These are phyloP conservation scores for Furnarius figulus DNA, from an alignment of 2,113 vertebrate genomes.

Conservation along the genomic window DNA sequence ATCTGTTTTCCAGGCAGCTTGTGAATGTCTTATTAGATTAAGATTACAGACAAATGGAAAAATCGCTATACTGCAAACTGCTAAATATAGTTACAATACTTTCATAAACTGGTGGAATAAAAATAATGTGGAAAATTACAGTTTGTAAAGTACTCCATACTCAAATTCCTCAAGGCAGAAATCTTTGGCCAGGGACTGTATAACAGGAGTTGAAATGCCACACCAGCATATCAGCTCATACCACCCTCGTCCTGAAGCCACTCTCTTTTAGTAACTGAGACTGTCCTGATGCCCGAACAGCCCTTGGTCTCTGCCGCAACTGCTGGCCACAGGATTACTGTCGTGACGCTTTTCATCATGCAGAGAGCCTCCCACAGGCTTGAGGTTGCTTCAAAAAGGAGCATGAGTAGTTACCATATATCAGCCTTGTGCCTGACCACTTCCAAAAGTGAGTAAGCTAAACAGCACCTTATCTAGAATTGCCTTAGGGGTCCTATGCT, in stretches of 20 bases:
- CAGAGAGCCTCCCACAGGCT: neutral
- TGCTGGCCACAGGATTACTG: neutral
- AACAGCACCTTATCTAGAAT: neutral
- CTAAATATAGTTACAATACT: neutral
- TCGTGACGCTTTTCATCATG: neutral
- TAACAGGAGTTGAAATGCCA: neutral
- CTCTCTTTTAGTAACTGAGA: neutral
- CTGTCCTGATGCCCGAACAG: neutral
- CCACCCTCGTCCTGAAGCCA: neutral
- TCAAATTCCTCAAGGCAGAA: neutral
- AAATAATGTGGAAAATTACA: neutral
- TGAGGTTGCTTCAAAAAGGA: neutral
- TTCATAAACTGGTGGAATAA: neutral
- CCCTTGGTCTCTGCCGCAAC: neutral
- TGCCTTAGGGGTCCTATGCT: neutral
- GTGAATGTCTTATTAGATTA: conserved; percentile 19
- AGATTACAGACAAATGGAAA: neutral
- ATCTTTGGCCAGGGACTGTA: neutral
- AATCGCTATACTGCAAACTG: neutral
- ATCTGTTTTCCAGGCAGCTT: conserved; percentile 2
- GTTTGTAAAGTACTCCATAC: neutral
- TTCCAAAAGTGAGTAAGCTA: neutral
- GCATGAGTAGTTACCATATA: neutral
- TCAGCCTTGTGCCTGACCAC: neutral
- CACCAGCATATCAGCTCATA: neutral